phyloP scores from a whole-genome alignment of 2,113 vertebrate species.

The Oriolus oriolus region DNA sequence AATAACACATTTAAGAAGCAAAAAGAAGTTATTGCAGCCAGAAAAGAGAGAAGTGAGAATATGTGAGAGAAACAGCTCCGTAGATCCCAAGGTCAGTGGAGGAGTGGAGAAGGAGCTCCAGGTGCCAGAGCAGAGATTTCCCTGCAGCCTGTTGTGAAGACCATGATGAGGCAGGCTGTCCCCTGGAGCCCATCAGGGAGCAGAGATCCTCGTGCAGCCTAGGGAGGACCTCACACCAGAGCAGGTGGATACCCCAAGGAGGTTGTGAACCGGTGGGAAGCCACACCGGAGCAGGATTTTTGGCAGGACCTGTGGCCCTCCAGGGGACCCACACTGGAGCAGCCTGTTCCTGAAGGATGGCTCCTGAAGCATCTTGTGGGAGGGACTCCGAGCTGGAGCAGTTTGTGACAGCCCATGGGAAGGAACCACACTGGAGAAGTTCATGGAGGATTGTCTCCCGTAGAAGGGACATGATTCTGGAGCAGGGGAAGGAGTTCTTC shows the following conservation, averaged over 20 bases:
- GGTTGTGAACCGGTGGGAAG: neutral
- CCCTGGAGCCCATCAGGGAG: neutral
- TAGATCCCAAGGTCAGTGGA: neutral
- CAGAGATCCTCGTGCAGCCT: neutral
- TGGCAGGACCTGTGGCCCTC: neutral
- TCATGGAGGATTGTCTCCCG: neutral
- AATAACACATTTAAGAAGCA: neutral
- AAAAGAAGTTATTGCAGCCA: neutral
- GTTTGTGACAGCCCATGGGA: neutral
- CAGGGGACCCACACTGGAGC: neutral
- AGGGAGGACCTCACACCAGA: neutral
- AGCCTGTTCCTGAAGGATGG: neutral
- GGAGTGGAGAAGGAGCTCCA: neutral
- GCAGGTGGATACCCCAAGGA: neutral
- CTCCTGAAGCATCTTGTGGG: neutral
- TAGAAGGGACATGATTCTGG: neutral
- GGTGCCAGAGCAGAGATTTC: neutral
- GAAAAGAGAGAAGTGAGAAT: neutral
- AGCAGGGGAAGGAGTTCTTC: neutral
- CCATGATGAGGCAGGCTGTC: neutral
- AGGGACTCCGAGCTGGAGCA: neutral
- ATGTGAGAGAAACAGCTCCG: neutral
- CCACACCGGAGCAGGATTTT: neutral
- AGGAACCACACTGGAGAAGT: neutral
- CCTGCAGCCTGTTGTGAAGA: neutral